phyloP scores from a whole-genome alignment of 2,888 invertebrate species.

The Harpalus rubripes region DNA sequence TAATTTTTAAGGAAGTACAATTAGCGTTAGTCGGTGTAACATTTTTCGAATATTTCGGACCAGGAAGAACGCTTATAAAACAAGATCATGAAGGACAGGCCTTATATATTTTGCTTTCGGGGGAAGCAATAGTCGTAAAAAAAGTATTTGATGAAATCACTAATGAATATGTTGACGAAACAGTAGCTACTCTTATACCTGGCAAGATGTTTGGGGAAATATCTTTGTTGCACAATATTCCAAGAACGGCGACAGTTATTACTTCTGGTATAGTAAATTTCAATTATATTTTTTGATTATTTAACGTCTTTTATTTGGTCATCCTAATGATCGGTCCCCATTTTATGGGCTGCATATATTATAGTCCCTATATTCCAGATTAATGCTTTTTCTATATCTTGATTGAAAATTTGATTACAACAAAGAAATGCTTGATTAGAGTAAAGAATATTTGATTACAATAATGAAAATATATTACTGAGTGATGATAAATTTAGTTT shows the following conservation, averaged over 20 bases:
- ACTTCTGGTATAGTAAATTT: slow-evolving; percentile 77
- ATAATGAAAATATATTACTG: too few relatives aligned
- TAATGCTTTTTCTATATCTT: too few relatives aligned
- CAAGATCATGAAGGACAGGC: slow-evolving; percentile 81
- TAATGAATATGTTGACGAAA: slow-evolving; percentile 77
- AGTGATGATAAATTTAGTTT: too few relatives aligned
- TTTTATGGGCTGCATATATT: too few relatives aligned
- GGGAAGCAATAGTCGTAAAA: slow-evolving; percentile 80
- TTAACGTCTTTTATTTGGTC: too few relatives aligned
- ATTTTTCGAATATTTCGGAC: slow-evolving; percentile 81
- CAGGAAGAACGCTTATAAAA: slow-evolving; percentile 81
- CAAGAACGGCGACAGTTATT: slow-evolving; percentile 81
- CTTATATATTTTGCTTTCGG: slow-evolving; percentile 83
- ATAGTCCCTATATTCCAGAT: too few relatives aligned
- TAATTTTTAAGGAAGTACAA: slow-evolving; percentile 79
- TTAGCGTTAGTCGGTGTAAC: slow-evolving; percentile 81
- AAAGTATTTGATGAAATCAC: slow-evolving; percentile 79
- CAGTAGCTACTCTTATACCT: slow-evolving; percentile 79
- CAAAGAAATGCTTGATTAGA: too few relatives aligned
- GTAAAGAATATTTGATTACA: too few relatives aligned
- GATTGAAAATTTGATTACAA: too few relatives aligned
- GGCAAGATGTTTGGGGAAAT: slow-evolving; percentile 86
- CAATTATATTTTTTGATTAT: too few relatives aligned
- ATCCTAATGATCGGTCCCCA: too few relatives aligned
- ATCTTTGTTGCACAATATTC: slow-evolving; percentile 81